Base-by-base conservation (phyloP, 2,113 vertebrate species). In the Melanocharis versteri region DNA sequence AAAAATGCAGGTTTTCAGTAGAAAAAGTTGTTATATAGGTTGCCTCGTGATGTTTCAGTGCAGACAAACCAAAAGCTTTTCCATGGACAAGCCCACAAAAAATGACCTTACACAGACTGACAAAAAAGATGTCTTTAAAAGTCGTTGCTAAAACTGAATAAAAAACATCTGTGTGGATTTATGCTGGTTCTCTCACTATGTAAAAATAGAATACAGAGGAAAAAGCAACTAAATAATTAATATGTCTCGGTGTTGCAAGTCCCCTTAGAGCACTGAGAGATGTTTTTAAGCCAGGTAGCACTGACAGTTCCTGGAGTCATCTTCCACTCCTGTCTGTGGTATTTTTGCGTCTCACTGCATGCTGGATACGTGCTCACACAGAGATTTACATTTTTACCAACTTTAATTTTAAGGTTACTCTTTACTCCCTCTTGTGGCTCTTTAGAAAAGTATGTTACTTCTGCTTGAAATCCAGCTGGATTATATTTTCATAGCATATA, bases 391-490 rank as follows among this genome's bases (percentile, higher is more conserved):
- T 30, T 87, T 78, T 42, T 18, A 42, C 26, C 40, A 70, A 58
- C 51, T 42, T 66, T 20, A 27, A 8, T 69, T 76, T 90, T 61
- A 47, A 62, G 61, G 40, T 50, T 75, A 79, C 62, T 72, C 94
- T 95, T 75, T 75, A 78, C 94, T 96, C 96, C 95, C 93, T 94
- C 97, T 94, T 92, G 94, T 97, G 97, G 95, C 22, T 71, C 89
- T 92, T 61, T 70, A 62, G 50, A 8, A 90, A 91, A 96, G 16
- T 76, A 18, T 62, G 2, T 61, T 83, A 5, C 33, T 86, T 57
- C 13, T 71, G 28, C n/a, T 39, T 69, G 26, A 23, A 83, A 70
- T 57, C 15, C 33, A 42, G 12, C 6, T 45, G 19, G 31, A 42
- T 71, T 71, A 13, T 39, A 33, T 53, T 88, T 84, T 76, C 27